Conservation (phyloP, 2,797 vertebrate species). For the Thamnophis elegans region DNA sequence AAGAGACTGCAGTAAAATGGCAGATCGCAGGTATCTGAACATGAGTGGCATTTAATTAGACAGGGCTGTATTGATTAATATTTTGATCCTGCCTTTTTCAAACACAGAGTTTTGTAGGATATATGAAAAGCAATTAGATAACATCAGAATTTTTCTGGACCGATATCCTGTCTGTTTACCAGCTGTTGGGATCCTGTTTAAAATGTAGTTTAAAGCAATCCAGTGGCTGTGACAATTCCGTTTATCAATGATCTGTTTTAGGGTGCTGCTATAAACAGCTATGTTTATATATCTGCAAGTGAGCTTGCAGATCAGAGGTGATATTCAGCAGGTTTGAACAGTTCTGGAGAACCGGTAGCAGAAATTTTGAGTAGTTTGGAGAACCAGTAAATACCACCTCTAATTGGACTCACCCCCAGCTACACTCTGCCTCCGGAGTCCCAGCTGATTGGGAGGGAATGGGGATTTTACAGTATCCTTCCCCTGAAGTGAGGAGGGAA, state of each 20-base stretch:
- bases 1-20: background rate
- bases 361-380: too few species aligned
- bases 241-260: background rate
- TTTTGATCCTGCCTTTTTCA: background rate
- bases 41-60: background rate
- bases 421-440: too few species aligned
- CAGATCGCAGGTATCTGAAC: background rate
- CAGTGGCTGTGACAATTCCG: background rate
- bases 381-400: too few species aligned
- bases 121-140: background rate
- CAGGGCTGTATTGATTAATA: background rate
- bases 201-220: background rate
- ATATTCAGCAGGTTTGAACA: too few species aligned
- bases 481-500: too few species aligned
- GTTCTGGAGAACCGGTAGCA: too few species aligned
- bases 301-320: background rate
- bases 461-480: too few species aligned
- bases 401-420: too few species aligned
- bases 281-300: background rate
- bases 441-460: too few species aligned
- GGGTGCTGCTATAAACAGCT: background rate
- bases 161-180: background rate
- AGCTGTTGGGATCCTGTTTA: background rate
- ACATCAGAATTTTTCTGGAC: background rate
- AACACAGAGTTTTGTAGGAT: background rate